A percentile compares a stretch with the other conserved stretches of the same genome.
Evolutionary conservation across 2,113 vertebrate genomes (phyloP).

Genomic region (Vanacampus margaritifer): DNA sequence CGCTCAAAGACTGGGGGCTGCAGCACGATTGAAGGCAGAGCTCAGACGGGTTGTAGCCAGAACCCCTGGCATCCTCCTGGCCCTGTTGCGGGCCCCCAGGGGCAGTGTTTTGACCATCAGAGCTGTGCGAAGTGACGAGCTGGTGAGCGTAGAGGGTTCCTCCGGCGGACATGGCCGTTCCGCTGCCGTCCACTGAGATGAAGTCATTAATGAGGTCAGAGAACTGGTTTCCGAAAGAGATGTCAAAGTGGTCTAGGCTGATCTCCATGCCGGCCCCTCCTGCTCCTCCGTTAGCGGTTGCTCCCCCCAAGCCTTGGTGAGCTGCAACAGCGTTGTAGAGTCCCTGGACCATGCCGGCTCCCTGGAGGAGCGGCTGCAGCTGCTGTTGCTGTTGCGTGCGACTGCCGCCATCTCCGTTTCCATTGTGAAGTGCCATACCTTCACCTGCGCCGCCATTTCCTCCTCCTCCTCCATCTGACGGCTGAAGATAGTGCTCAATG

Average conservation of each 20-base stretch:
- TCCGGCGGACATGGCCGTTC: conserved; percentile 72
- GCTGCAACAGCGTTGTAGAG: conserved; percentile 83
- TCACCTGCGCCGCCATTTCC: conserved; percentile 49
- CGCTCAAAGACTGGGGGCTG: conserved; percentile 87
- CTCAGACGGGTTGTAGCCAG: conserved; percentile 85
- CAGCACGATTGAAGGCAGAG: conserved; percentile 94
- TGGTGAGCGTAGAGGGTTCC: conserved; percentile 87
- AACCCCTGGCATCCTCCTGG: conserved; percentile 78
- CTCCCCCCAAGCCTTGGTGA: conserved; percentile 77
- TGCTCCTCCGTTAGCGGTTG: conserved; percentile 65
- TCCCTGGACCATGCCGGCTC: conserved; percentile 85
- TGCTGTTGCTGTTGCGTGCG: conserved; percentile 66
- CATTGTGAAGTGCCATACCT: conserved; percentile 70
- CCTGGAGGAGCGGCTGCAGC: conserved; percentile 81
- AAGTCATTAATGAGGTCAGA: conserved; percentile 99
- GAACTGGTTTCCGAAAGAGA: conserved; percentile 99
- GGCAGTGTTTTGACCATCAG: conserved; percentile 71
- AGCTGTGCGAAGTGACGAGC: conserved; percentile 80
- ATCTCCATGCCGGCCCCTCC: conserved; percentile 90
- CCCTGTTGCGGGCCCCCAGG: conserved; percentile 60
- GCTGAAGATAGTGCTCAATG: conserved; percentile 86
- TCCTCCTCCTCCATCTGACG: conserved; percentile 48
- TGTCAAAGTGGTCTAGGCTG: conserved; percentile 98
- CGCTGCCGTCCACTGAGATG: conserved; percentile 91
- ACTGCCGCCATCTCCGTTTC: conserved; percentile 63